Conservation (phyloP, 2,797 vertebrate species). For the Jordanella pulchra region DNA sequence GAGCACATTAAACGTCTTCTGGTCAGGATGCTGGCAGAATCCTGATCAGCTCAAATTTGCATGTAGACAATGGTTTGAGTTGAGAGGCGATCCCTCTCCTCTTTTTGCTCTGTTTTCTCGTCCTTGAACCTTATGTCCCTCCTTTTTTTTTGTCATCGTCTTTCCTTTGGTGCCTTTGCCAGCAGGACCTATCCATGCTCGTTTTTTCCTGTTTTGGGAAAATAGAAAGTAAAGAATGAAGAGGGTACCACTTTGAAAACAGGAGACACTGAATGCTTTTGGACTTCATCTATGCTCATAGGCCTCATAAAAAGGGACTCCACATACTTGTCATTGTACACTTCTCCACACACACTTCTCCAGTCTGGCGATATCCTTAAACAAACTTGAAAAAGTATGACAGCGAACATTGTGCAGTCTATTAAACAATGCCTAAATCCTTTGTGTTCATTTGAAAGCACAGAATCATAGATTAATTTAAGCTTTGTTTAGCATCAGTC, state of each 20-base stretch:
- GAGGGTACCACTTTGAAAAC: slow-evolving; percentile 62
- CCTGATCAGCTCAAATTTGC: slow-evolving; percentile 83
- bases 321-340: slow-evolving; percentile 18
- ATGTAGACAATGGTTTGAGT: slow-evolving; percentile 78
- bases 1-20: slow-evolving; percentile 68
- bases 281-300: slow-evolving; percentile 73
- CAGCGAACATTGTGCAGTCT: slow-evolving; percentile 21
- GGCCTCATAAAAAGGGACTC: slow-evolving; percentile 65
- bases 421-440: slow-evolving; percentile 9
- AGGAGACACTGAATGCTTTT: slow-evolving; percentile 70
- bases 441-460: slow-evolving; percentile 10
- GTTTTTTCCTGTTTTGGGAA: slow-evolving; percentile 61
- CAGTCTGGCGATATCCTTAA: slow-evolving; percentile 14
- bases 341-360: neutral
- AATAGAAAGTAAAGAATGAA: slow-evolving; percentile 66
- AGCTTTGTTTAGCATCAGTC: slow-evolving; percentile 25
- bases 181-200: slow-evolving; percentile 54
- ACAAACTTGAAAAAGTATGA: slow-evolving; percentile 22
- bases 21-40: slow-evolving; percentile 78
- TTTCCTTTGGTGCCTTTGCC: slow-evolving; percentile 54
- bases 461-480: slow-evolving; percentile 16
- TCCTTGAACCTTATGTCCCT: slow-evolving; percentile 59
- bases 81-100: slow-evolving; percentile 74
- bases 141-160: slow-evolving; percentile 63
- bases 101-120: slow-evolving; percentile 52